phyloP scores from a whole-genome alignment of 2,113 vertebrate species.

The Donacobius atricapilla region DNA sequence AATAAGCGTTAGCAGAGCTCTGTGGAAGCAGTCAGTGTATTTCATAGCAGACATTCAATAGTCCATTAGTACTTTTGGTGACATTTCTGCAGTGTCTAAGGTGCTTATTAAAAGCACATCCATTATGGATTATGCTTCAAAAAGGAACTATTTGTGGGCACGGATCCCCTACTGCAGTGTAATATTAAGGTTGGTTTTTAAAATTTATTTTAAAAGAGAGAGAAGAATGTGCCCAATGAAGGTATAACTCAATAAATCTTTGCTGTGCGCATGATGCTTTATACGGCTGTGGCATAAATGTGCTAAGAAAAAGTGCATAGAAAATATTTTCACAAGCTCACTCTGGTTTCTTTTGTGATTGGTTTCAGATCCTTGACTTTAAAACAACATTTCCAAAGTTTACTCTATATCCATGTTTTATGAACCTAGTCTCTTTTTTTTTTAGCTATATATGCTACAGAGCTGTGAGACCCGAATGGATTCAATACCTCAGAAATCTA shows the following conservation, averaged over 20 bases:
- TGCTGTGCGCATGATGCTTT: neutral
- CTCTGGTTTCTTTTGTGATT: neutral
- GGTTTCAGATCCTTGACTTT: neutral
- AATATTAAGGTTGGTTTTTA: neutral
- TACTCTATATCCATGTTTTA: neutral
- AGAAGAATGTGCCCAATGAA: neutral
- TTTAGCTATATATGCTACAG: neutral
- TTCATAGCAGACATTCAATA: neutral
- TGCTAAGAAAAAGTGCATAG: constrained; percentile 9
- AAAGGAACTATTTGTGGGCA: neutral
- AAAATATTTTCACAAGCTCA: constrained; percentile 20
- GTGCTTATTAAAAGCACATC: neutral
- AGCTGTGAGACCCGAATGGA: neutral
- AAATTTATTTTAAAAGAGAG: neutral
- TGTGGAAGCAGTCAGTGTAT: neutral
- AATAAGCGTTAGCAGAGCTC: neutral
- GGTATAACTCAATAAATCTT: neutral
- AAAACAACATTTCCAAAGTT: constrained; percentile 12
- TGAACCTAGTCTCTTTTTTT: neutral
- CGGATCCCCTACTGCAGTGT: neutral
- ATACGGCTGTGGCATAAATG: neutral
- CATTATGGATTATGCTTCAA: neutral
- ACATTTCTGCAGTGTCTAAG: neutral
- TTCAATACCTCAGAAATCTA: neutral
- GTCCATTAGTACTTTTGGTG: neutral